phyloP scores from a whole-genome alignment of 2,797 vertebrate genomes.

The Arnoldichthys spilopterus region DNA sequence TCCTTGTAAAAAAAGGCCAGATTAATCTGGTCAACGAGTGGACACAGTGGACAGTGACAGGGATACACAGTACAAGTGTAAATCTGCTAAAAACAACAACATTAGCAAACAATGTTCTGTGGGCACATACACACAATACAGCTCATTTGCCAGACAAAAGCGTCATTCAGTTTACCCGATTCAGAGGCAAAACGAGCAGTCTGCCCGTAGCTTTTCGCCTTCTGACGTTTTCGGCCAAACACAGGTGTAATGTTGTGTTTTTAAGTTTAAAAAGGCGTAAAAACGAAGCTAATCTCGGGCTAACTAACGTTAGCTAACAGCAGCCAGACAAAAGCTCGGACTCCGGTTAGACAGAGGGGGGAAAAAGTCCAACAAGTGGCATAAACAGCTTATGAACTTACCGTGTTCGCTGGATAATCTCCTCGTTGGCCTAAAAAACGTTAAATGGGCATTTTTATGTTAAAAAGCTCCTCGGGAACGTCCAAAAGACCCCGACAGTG shows the following conservation, averaged over 20 bases:
- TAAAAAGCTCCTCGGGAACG: neutral
- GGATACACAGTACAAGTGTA: neutral
- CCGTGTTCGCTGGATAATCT: constrained; percentile 8
- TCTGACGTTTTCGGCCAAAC: neutral
- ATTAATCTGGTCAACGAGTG: neutral
- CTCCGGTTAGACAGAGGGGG: neutral
- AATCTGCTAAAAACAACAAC: too few species aligned
- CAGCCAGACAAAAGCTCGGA: neutral
- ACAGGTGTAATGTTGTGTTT: neutral
- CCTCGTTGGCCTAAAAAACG: constrained; percentile 14
- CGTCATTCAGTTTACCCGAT: neutral
- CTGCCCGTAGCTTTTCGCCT: too few species aligned
- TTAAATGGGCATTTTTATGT: neutral
- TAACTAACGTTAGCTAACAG: neutral
- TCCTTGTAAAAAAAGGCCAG: neutral
- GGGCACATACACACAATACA: too few species aligned
- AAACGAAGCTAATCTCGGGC: neutral
- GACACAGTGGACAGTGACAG: neutral
- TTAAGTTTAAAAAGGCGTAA: neutral
- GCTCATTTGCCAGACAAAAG: neutral
- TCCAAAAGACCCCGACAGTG: neutral
- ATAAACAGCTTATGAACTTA: constrained; percentile 11
- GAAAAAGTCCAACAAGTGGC: constrained; percentile 11
- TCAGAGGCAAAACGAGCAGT: too few species aligned
- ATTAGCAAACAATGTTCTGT: too few species aligned